Base-by-base conservation (phyloP, 2,113 vertebrate genomes). In the Microtus pennsylvanicus region DNA sequence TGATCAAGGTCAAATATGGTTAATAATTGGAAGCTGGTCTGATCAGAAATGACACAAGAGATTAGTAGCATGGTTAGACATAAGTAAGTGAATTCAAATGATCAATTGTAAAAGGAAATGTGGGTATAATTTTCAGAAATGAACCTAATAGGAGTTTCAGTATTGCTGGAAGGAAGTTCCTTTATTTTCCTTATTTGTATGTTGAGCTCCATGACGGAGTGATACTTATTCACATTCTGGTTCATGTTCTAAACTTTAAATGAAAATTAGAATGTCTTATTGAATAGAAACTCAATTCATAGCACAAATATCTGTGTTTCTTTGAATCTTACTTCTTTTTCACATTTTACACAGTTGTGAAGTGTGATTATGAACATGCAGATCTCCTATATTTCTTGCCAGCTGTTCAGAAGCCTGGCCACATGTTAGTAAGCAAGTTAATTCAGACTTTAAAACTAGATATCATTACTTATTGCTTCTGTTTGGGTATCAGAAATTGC, bases 231-330 rank as follows among this genome's bases (percentile, higher is more conserved):
- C 74, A 89, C 13, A 89, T 82, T 95, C 45, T 75, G 69, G 78
- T 89, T 89, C 55, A 78, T 88, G 81, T 26, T 91, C 45, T 96
- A 91, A 95, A 91, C 96, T 86, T 93, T 92, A 96, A 93, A 35
- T 91, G 72, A 90, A 97, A 92, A 72, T n/a, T 81, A 92, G 93
- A 90, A 67, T 35, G 90, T 55, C 92, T 86, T 24, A 67, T 89
- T 92, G 52, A 90, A 81, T 81, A 97, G 67, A 93, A 91, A 90
- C 38, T 89, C 95, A 95, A 94, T 83, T 93, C 80, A 76, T 78
- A 58, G 14, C 38, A 78, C 50, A 96, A 58, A 45, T 78, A 38
- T 16, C 42, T 94, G 58, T 65, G 52, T 12, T 85, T 94, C 24
- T 91, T 3, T 83, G 8, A n/a, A 78, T 55, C 30, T 75, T 47